Evolutionary conservation across 2,888 invertebrate species (phyloP), one percentile per base, ranked within the genome.

Genomic region (Ichneumon xanthorius): DNA sequence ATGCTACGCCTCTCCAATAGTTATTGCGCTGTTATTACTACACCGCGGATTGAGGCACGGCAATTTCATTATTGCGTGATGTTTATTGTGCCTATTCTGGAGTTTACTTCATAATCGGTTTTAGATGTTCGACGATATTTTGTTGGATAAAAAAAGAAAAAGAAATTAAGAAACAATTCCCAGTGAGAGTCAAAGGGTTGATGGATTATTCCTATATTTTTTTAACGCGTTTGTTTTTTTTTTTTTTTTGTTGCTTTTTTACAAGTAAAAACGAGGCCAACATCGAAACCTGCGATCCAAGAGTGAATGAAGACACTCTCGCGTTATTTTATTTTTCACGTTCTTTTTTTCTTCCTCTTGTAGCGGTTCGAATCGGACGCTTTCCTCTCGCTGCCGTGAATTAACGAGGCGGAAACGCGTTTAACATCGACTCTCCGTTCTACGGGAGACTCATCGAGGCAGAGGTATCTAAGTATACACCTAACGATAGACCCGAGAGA

Each of bases 391-490:
- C 80, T 80, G 63, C 80, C 76, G 70, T 40, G 68, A 82, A 86
- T 88, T 86, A 88, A 88, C 84, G 84, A 86, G 82, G 72, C 85
- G 77, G 77, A 86, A 87, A 86, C 82, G 65, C 82, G 78, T 87
- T 87, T 63, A 67, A 70, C 55, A 71, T 75, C 65, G 79, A 63
- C 68, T 45, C 30, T 80, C 79, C 65, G 63, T 71, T 61, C 79
- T 81, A 71, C 70, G 71, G 76, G 55, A 75, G 22, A 80, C 48
- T 53, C 40, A 67, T 40, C 40, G 61, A 65, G 70, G 26, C 67
- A 65, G 11, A 67, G 16, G 73, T 71, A 80, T 61, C 71, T 71
- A 63, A 76, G 22, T 61, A 78, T 72, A 76, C 76, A 65, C 53
- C 37, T 50, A 48, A 63, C 40, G 50, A 45, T 33, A 77, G 22